Evolutionary conservation across 2,113 vertebrate genomes (phyloP).

Genomic region (Zosterops hypoxanthus): DNA sequence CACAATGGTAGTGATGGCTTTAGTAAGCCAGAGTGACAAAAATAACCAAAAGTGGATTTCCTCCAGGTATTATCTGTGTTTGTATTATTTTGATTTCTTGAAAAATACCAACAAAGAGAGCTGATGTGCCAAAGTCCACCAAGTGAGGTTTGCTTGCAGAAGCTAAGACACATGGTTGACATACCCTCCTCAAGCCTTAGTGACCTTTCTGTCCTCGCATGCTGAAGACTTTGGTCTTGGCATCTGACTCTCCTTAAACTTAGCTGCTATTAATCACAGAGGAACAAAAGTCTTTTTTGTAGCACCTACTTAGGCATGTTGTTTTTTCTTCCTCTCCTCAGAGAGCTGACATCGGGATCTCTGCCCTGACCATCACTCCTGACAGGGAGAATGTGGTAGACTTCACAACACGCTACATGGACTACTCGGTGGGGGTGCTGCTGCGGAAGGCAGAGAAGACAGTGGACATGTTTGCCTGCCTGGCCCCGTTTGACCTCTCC

Average conservation of each 20-base stretch:
- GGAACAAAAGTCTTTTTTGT: neutral
- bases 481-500: conserved; percentile 95
- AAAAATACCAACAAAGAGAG: neutral
- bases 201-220: neutral
- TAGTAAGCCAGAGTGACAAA: neutral
- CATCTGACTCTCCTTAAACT: neutral
- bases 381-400: conserved; percentile 97
- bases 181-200: neutral
- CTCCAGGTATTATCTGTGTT: neutral
- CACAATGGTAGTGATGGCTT: neutral
- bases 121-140: neutral
- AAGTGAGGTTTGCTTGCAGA: neutral
- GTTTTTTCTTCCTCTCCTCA: conserved; percentile 47
- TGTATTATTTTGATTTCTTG: conserved; percentile 15
- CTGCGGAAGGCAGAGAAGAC: conserved; percentile 94
- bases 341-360: conserved; percentile 96
- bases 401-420: conserved; percentile 98
- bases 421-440: conserved; percentile 95
- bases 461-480: conserved; percentile 96
- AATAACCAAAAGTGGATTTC: neutral
- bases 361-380: conserved; percentile 95
- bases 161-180: neutral
- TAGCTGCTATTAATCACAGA: neutral
- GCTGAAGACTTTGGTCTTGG: neutral
- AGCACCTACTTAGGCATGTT: neutral